Evolutionary conservation across 2,113 vertebrate species (phyloP), one percentile per base, ranked within the genome.

Genomic region (Amphiprion percula): DNA sequence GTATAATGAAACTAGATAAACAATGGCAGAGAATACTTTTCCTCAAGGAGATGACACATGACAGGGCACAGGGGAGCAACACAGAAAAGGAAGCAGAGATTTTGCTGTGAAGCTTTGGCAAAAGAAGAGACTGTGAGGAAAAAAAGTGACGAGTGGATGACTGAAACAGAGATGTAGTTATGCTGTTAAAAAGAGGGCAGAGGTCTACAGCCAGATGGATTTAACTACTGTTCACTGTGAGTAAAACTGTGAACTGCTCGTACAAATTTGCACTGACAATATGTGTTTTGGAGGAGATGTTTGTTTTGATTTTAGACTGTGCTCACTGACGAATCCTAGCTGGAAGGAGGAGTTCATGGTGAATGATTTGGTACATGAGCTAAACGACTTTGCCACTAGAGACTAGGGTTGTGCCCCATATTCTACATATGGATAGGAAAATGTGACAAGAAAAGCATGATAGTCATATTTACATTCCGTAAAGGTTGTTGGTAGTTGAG

Each of bases 1-100:
- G 41, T 7, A 8, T 56, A 46, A 79, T 55, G 53, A 62, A 67
- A 77, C 15, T 14, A 46, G 59, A 77, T 70, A 63, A 74, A 74
- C 64, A 70, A 26, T n/a, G 10, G 23, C 74, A 39, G 28, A 78
- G 74, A 71, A 49, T 52, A 0, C 10, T 28, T 55, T n/a, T 47
- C n/a, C 46, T 28, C 56, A 44, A 66, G 56, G 63, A 55, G 46
- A 70, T 41, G 50, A 61, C 66, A 39, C 28, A 49, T 62, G 80
- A 77, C 55, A 68, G 46, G 49, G 56, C n/a, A 21, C 63, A 41
- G 2, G 58, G 49, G 61, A 73, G 39, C 23, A 46, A 54, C 77
- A 74, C 60, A 49, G 37, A 50, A 49, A 49, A 37, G 30, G 37
- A 64, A 64, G 30, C 3, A 53, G 26, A 23, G 33, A 41, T n/a